These are phyloP conservation scores for Nothura maculosa DNA, from an alignment of 2,797 vertebrate species.

Conservation along the genomic window DNA sequence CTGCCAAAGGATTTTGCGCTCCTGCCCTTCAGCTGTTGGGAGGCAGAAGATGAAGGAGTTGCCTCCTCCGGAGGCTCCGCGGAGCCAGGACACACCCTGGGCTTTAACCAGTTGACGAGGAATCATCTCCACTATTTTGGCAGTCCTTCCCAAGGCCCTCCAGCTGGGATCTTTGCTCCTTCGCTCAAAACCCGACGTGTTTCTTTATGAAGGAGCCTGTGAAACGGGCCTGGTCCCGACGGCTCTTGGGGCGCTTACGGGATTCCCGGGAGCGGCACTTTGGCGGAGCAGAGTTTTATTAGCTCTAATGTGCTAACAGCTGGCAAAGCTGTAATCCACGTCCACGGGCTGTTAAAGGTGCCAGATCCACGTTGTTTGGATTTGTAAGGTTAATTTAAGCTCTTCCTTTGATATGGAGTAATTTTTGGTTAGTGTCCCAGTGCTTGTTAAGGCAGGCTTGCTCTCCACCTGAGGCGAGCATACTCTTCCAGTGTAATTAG, in stretches of 20 bases:
- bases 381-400: not conserved
- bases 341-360: not conserved
- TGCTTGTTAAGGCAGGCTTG: not conserved
- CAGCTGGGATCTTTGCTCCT: too few relatives aligned
- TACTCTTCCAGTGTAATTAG: conserved; percentile 21
- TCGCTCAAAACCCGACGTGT: not conserved
- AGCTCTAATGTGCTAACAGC: not conserved
- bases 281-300: not conserved
- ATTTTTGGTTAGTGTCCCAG: not conserved
- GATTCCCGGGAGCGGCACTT: accelerated
- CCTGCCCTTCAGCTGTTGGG: not conserved
- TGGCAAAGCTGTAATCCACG: not conserved
- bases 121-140: not conserved
- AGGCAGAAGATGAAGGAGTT: not conserved
- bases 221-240: not conserved
- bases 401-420: not conserved
- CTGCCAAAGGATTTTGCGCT: not conserved
- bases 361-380: not conserved
- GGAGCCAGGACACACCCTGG: too few relatives aligned
- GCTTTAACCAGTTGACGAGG: not conserved
- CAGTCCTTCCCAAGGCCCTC: not conserved
- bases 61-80: not conserved
- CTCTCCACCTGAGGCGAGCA: conserved; percentile 10
- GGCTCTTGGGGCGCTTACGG: accelerated
- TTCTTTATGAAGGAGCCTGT: not conserved